phyloP scores from a whole-genome alignment of 2,888 invertebrate species.

The Drosophila hamatofila region DNA sequence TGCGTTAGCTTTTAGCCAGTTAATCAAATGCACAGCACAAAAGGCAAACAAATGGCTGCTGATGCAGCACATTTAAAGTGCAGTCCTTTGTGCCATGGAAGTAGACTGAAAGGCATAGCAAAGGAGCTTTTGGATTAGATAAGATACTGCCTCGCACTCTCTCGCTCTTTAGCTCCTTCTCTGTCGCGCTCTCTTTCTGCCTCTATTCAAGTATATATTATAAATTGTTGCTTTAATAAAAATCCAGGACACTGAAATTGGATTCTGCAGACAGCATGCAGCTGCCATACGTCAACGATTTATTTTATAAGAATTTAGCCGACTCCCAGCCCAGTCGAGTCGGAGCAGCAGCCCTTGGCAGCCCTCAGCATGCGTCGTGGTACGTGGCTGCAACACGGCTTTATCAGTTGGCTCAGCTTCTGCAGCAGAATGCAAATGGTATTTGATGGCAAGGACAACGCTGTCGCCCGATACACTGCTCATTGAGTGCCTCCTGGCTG shows the following conservation, averaged over 20 bases:
- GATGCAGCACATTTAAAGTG: slow-evolving; percentile 50
- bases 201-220: slow-evolving; percentile 3
- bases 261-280: slow-evolving; percentile 50
- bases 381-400: slow-evolving; percentile 43
- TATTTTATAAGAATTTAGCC: slow-evolving; percentile 54
- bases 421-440: slow-evolving; percentile 57
- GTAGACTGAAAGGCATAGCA: slow-evolving; percentile 24
- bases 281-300: slow-evolving; percentile 68
- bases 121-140: slow-evolving; percentile 27
- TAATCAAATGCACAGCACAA: slow-evolving; percentile 58
- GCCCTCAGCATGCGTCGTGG: neutral
- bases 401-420: slow-evolving; percentile 48
- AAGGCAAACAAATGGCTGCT: slow-evolving; percentile 58
- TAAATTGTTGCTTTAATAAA: slow-evolving; percentile 59
- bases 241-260: slow-evolving; percentile 69
- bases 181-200: too few relatives aligned
- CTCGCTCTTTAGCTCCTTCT: too few relatives aligned
- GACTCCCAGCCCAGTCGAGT: slow-evolving; percentile 1
- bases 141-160: neutral
- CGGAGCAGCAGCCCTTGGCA: neutral
- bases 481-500: slow-evolving; percentile 63
- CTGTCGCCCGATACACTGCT: slow-evolving; percentile 59
- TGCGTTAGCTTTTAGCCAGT: slow-evolving; percentile 12
- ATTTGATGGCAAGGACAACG: slow-evolving; percentile 57
- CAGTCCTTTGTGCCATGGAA: slow-evolving; percentile 50